Evolutionary conservation across 2,797 vertebrate species (phyloP), one percentile per base, ranked within the genome.

Genomic region (Tokudaia tokunoshimensis): DNA sequence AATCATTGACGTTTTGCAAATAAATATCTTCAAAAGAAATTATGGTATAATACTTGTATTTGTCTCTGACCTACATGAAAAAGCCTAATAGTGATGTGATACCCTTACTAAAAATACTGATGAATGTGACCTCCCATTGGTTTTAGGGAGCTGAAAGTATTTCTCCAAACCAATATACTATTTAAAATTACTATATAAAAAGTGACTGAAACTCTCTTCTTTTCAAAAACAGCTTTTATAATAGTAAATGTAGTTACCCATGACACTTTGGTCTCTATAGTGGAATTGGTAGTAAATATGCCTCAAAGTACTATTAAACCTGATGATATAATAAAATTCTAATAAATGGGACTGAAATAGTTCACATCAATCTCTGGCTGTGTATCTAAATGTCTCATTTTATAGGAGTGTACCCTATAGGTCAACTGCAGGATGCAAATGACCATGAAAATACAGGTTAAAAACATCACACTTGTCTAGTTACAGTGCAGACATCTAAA

Each of bases 1-100:
- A 95, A 94, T 92, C 37, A 34, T 0, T 97, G 89, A 91, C 19
- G 93, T 94, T 92, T 90, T 70, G 10, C 31, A 94, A 96, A 95
- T 79, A 94, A 44, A 93, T 34, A 89, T 12, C 92, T 55, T 93
- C 78, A 76, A 92, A 95, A 92, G 17, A 82, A 95, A 92, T 90
- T 70, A 55, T 67, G 34, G 37, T 83, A 85, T 93, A 95, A 97
- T 81, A 94, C 41, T 90, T n/a, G 3, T 55, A 31, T 34, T 19
- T 79, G 14, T 76, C 31, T 37, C 31, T 76, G 6, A n/a, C 20
- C n/a, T 95, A 34, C 75, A 75, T 52, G 9, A 57, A 94, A 90
- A 52, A 94, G 2, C 3, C 76, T 93, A 85, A 90, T 55, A 86
- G 24, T 76, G 14, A 78, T 57, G 4, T 52, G 74, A 63, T 2